Conservation (phyloP, 2,113 vertebrate species). For the Elanoides forficatus region DNA sequence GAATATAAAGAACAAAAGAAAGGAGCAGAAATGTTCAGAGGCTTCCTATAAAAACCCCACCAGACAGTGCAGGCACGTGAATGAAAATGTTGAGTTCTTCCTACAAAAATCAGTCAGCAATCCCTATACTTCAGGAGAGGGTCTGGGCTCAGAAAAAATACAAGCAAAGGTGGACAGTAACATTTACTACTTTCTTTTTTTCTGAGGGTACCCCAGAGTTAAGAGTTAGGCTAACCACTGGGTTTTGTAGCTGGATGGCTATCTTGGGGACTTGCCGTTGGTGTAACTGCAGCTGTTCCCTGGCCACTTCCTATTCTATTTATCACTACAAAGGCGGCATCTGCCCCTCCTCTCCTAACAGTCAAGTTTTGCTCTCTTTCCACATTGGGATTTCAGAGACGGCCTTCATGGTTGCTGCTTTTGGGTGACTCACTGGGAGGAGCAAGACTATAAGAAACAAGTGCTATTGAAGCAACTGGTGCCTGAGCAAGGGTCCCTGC, state of each 20-base stretch:
- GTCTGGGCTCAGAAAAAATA: background rate
- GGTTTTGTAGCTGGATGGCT: too few species aligned
- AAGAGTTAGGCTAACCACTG: background rate
- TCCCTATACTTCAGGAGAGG: background rate
- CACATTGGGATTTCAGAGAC: background rate
- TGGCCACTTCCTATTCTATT: background rate
- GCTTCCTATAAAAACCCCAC: background rate
- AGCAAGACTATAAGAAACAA: background rate
- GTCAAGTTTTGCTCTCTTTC: background rate
- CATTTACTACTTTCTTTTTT: background rate
- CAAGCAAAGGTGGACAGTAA: background rate
- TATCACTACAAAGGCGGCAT: background rate
- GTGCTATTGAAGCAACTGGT: background rate
- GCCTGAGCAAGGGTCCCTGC: background rate
- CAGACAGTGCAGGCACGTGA: background rate
- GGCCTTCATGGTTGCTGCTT: background rate
- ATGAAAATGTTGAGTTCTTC: background rate
- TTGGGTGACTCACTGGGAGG: background rate
- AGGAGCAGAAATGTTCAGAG: background rate
- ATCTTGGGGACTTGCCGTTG: rapidly evolving
- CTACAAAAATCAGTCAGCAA: background rate
- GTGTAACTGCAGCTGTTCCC: background rate
- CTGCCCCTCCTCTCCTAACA: background rate
- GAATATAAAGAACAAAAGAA: background rate
- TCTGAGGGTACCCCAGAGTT: background rate